phyloP scores from a whole-genome alignment of 2,113 vertebrate species.

The Pelobates fuscus region DNA sequence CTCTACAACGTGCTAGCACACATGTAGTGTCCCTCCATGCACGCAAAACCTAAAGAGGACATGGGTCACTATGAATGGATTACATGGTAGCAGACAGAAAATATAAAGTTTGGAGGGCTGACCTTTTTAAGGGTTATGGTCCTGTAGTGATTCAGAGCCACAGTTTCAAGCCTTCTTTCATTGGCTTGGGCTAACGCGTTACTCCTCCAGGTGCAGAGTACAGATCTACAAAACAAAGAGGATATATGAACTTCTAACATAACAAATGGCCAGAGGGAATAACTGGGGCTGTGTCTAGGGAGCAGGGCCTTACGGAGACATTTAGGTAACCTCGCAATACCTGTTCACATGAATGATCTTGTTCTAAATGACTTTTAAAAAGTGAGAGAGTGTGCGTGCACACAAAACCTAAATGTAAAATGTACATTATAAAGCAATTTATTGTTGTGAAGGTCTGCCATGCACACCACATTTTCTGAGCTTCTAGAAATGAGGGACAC shows the following conservation, averaged over 20 bases:
- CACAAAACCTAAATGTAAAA: too few relatives aligned
- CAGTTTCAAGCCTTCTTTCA: slow-evolving; percentile 54
- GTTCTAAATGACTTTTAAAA: too few relatives aligned
- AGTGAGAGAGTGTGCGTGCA: too few relatives aligned
- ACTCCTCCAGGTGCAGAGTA: slow-evolving; percentile 70
- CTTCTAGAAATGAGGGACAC: too few relatives aligned
- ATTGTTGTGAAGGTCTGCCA: too few relatives aligned
- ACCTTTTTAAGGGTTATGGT: slow-evolving; percentile 74
- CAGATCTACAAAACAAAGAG: slow-evolving; percentile 57
- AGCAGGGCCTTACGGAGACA: too few relatives aligned
- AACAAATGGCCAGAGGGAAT: too few relatives aligned
- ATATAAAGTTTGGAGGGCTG: not conserved
- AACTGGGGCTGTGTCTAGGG: too few relatives aligned
- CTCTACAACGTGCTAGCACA: slow-evolving; percentile 49
- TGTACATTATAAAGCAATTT: too few relatives aligned
- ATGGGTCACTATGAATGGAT: not conserved
- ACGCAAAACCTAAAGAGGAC: slow-evolving; percentile 61
- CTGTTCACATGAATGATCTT: too few relatives aligned
- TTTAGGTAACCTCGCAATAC: too few relatives aligned
- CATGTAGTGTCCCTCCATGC: slow-evolving; percentile 69
- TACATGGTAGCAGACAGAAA: not conserved
- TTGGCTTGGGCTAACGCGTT: slow-evolving; percentile 55
- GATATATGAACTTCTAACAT: not conserved
- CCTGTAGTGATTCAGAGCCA: slow-evolving; percentile 68
- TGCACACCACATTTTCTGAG: too few relatives aligned